Evolutionary conservation across 2,113 vertebrate species (phyloP).

Genomic region (Eolophus roseicapilla): DNA sequence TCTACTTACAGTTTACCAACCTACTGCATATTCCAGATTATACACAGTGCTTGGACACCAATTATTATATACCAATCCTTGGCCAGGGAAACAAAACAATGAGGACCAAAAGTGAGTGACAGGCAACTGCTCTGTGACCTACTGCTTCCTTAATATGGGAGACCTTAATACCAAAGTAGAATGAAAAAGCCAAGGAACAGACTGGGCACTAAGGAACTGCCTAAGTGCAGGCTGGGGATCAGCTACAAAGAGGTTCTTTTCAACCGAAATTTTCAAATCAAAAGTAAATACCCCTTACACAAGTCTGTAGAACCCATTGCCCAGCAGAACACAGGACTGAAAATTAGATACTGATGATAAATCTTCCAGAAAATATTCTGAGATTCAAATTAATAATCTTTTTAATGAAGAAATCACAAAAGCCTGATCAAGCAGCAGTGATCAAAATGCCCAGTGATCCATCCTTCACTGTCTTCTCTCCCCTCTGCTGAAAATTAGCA

Average conservation of each 20-base stretch:
- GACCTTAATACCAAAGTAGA: neutral
- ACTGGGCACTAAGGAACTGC: neutral
- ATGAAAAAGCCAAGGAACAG: neutral
- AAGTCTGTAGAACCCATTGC: neutral
- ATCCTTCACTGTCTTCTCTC: neutral
- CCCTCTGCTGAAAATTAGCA: neutral
- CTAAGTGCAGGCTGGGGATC: neutral
- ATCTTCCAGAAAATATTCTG: neutral
- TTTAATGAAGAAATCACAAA: neutral
- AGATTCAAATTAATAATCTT: neutral
- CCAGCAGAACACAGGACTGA: neutral
- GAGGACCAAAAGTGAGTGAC: neutral
- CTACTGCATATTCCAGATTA: neutral
- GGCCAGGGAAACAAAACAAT: neutral
- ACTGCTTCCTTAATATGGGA: neutral
- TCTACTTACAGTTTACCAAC: neutral
- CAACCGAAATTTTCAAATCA: neutral
- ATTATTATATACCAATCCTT: neutral
- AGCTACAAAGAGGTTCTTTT: neutral
- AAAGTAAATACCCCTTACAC: neutral
- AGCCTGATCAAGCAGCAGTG: neutral
- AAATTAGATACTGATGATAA: neutral
- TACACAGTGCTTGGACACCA: neutral
- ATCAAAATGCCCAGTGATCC: neutral
- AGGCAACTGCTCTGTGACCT: neutral